phyloP scores from a whole-genome alignment of 2,113 vertebrate genomes.

The Oceanodroma tethys region DNA sequence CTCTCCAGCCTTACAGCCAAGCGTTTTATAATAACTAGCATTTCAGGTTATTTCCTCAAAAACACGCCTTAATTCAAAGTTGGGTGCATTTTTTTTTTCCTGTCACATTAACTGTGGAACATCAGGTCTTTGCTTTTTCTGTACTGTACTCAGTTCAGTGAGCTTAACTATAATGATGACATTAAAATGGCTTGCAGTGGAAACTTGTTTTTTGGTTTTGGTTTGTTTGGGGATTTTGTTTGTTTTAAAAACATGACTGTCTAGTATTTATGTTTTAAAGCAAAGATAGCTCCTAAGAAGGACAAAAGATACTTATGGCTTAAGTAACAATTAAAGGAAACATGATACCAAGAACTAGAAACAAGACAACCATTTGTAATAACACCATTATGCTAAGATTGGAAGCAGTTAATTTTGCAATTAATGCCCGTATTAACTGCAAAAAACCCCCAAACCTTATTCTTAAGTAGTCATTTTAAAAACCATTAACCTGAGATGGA shows the following conservation, averaged over 20 bases:
- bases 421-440: background rate
- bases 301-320: background rate
- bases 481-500: background rate
- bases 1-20: background rate
- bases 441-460: background rate
- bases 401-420: background rate
- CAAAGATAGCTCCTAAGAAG: background rate
- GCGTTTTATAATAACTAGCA: rapidly evolving
- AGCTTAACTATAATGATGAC: background rate
- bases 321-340: background rate
- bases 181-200: background rate
- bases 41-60: background rate
- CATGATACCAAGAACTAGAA: background rate
- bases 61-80: rapidly evolving
- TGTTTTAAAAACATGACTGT: background rate
- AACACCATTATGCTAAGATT: background rate
- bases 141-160: background rate
- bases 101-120: background rate
- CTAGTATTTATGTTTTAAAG: background rate
- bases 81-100: background rate
- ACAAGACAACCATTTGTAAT: background rate
- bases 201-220: background rate
- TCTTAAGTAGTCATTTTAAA: background rate
- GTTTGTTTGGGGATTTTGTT: background rate
- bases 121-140: background rate